Evolutionary conservation across 2,888 invertebrate species (phyloP).

Genomic region (Perizoma flavofasciatum): DNA sequence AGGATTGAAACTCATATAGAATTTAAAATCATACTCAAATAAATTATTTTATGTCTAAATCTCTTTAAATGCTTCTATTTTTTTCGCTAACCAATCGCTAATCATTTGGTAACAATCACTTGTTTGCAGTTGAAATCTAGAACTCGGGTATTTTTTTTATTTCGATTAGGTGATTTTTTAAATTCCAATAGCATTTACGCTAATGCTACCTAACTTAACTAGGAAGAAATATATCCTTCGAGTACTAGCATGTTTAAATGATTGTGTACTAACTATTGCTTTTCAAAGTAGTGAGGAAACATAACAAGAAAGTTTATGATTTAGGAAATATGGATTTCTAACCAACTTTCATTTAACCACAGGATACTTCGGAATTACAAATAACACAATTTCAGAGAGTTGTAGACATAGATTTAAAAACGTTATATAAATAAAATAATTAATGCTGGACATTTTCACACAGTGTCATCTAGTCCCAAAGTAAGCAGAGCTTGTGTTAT

Average conservation of each 20-base stretch:
- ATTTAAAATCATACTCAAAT: too few species aligned
- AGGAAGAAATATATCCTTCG: constrained; percentile 13
- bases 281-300: constrained; percentile 22
- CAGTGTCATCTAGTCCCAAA: too few species aligned
- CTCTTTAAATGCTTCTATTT: not conserved
- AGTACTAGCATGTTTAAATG: constrained; percentile 28
- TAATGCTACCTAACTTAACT: not conserved
- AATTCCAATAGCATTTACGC: constrained; percentile 28
- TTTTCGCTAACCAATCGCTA: constrained; percentile 5
- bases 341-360: constrained; percentile 16
- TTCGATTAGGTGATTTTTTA: constrained; percentile 12
- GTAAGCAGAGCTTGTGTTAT: too few species aligned
- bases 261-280: constrained; percentile 22
- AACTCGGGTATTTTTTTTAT: constrained; percentile 39
- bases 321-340: constrained; percentile 26
- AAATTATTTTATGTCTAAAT: not conserved
- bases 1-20: too few species aligned
- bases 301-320: constrained; percentile 21
- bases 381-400: not conserved
- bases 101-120: constrained; percentile 26
- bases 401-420: not conserved
- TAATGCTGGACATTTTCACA: too few species aligned
- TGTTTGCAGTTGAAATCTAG: constrained; percentile 48
- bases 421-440: too few species aligned
- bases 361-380: constrained; percentile 8